phyloP scores from a whole-genome alignment of 2,888 invertebrate species.

The Cordilura impudica region DNA sequence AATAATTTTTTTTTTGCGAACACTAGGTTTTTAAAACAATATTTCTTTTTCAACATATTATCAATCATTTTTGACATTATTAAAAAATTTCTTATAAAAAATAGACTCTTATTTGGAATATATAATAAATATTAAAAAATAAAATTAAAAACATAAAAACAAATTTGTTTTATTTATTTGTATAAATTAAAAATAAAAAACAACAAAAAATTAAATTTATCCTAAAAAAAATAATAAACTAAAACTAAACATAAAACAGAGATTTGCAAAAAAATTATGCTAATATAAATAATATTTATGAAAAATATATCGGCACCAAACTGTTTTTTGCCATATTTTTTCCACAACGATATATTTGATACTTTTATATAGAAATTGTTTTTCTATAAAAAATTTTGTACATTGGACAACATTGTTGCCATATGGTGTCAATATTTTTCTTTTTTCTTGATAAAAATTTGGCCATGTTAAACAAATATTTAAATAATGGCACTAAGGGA shows the following conservation, averaged over 20 bases:
- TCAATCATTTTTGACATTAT: conserved; percentile 19
- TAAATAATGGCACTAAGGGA: conserved; percentile 70
- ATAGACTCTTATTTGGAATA: conserved; percentile 46
- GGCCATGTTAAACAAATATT: neutral
- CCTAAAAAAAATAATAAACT: conserved; percentile 41
- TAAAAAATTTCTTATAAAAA: conserved; percentile 10
- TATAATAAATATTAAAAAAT: conserved; percentile 51
- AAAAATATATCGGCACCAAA: neutral
- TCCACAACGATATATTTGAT: too few species aligned
- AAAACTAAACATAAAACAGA: neutral
- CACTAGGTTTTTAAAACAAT: too few species aligned
- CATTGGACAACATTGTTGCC: neutral
- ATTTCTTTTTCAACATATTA: conserved; percentile 3
- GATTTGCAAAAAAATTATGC: conserved; percentile 23
- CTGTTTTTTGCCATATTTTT: too few species aligned
- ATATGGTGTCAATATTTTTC: conserved; percentile 10
- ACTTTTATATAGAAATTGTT: too few species aligned
- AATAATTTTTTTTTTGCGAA: conserved; percentile 22
- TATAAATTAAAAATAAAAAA: conserved; percentile 53
- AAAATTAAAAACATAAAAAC: conserved; percentile 51
- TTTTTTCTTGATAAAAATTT: neutral
- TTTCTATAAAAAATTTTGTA: neutral
- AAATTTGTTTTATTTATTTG: conserved; percentile 25
- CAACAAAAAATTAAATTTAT: conserved; percentile 47
- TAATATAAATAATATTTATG: conserved; percentile 44